These are phyloP conservation scores for Sicus ferrugineus DNA, from an alignment of 2,888 invertebrate genomes.

Conservation along the genomic window DNA sequence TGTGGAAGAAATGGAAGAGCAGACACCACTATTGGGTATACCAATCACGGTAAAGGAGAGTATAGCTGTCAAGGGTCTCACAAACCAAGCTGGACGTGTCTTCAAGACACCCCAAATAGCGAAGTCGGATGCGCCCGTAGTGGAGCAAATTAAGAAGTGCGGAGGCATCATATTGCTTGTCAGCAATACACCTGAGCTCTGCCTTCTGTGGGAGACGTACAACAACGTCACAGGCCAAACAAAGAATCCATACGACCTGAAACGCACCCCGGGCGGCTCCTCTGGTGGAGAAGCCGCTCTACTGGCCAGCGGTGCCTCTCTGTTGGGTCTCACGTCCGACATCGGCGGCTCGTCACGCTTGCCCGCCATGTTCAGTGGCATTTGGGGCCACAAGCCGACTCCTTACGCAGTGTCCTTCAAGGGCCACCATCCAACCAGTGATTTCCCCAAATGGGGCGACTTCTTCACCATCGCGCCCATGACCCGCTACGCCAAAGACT, in stretches of 20 bases:
- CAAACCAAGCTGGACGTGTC: constrained; percentile 77
- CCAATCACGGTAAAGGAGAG: constrained; percentile 88
- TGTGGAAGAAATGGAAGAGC: constrained; percentile 71
- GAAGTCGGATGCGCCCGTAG: constrained; percentile 76
- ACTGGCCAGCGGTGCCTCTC: constrained; percentile 79
- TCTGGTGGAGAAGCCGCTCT: constrained; percentile 87
- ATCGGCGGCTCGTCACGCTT: constrained; percentile 89
- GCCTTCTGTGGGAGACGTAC: constrained; percentile 89
- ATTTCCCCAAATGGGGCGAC: constrained; percentile 70
- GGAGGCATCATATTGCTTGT: constrained; percentile 87
- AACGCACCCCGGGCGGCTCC: constrained; percentile 84
- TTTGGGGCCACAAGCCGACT: constrained; percentile 92
- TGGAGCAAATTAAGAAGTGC: constrained; percentile 74
- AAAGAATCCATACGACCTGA: constrained; percentile 86
- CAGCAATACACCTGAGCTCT: constrained; percentile 90
- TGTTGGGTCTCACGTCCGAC: constrained; percentile 86
- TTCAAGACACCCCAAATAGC: constrained; percentile 71
- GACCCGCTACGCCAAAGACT: constrained; percentile 85
- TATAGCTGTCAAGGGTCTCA: constrained; percentile 80
- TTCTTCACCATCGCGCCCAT: constrained; percentile 87
- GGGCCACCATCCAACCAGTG: constrained; percentile 75
- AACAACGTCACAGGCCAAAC: constrained; percentile 89
- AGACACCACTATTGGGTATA: constrained; percentile 81
- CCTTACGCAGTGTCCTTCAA: constrained; percentile 72
- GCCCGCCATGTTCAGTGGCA: constrained; percentile 89